Base-by-base conservation (phyloP, 1,140 invertebrate species). In the Drosophila ercepeae region DNA sequence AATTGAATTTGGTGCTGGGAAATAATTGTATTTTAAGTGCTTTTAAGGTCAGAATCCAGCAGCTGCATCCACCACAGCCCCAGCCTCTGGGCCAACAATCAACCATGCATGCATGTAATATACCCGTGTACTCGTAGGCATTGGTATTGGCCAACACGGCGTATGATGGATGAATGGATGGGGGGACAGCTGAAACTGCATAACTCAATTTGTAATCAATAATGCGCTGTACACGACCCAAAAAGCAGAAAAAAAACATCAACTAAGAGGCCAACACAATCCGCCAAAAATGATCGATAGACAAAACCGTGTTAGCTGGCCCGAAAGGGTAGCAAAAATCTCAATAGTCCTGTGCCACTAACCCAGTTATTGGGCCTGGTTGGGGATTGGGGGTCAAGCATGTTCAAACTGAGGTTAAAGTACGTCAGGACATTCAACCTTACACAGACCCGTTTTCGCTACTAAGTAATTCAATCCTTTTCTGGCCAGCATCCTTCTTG, bases 361-460 rank as follows among this genome's bases (percentile, higher is more conserved):
- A 88, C 81, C 82, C 69, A 88, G 73, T 60, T 86, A 45, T 32
- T 13, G 29, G 32, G 34, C 34, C n/a, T n/a, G n/a, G n/a, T 32
- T 13, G 29, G 23, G 39, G 5, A 16, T 0, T 9, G 39, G 34
- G n/a, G 19, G 8, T 14, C 18, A 36, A 18, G 41, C 14, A 45
- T 48, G 41, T 36, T 54, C 34, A 25, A 14, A 13, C 25, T 42
- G 64, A 70, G 81, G 81, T 86, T 71, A 86, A 88, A 52, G 82
- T 21, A 86, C 82, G 69, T 6, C 69, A 88, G 81, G 81, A 86
- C 81, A 82, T 75, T 86, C 82, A 88, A 82, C 81, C 54, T 74
- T 14, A 39, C 11, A 32, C 29, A 32, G 11, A 9, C 55, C 48
- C 61, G 50, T 19, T 45, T 36, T 48, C 18, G 4, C 4, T 21